A percentile compares a stretch with the other conserved stretches of the same genome.
phyloP scores from a whole-genome alignment of 2,797 vertebrate genomes.

The Coluber constrictor region DNA sequence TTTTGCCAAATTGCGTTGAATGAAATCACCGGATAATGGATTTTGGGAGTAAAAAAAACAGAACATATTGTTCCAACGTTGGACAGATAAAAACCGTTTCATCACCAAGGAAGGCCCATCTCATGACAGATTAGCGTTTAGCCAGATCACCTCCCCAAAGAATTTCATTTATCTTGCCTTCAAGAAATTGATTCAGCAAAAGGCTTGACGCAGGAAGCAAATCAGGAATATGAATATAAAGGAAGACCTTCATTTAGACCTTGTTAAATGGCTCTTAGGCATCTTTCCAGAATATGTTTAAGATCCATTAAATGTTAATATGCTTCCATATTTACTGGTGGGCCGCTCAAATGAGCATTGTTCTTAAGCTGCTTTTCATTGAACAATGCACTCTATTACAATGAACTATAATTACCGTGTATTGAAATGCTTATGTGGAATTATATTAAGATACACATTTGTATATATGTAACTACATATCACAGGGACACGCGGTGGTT shows the following conservation, averaged over 20 bases:
- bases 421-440: background rate
- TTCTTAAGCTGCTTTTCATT: background rate
- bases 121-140: slow-evolving; percentile 12
- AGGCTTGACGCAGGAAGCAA: background rate
- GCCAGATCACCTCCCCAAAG: slow-evolving; percentile 12
- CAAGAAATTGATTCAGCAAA: slow-evolving; percentile 11
- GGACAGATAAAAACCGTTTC: slow-evolving; percentile 15
- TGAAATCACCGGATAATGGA: slow-evolving; percentile 11
- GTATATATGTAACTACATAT: background rate
- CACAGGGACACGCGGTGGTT: no score
- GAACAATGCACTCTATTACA: background rate
- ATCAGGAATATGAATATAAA: slow-evolving; percentile 9
- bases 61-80: slow-evolving; percentile 14
- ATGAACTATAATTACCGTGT: background rate
- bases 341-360: background rate
- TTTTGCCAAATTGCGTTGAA: slow-evolving; percentile 20
- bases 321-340: background rate
- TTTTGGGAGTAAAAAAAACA: slow-evolving; percentile 11
- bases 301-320: background rate
- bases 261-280: background rate
- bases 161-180: slow-evolving; percentile 24
- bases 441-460: background rate
- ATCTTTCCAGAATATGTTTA: background rate
- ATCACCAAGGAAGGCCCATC: background rate
- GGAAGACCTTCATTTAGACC: background rate